Evolutionary conservation across 2,113 vertebrate genomes (phyloP), one percentile per base, ranked within the genome.

Genomic region (Oenanthe melanoleuca): DNA sequence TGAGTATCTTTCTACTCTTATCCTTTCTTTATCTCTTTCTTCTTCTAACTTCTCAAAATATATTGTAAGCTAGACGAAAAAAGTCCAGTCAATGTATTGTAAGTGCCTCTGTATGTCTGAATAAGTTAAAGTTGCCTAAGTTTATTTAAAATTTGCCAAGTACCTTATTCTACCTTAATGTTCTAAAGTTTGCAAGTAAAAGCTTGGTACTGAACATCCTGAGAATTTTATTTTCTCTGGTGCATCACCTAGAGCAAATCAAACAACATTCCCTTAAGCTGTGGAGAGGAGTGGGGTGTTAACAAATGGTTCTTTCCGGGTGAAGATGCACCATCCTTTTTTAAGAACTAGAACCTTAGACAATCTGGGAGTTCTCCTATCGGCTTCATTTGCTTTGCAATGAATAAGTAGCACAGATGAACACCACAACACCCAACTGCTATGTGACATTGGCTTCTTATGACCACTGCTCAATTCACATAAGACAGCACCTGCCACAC

Each of bases 211-310:
- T 31, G 50, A 80, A 64, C 0, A 0, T 33, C 8, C 14, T 7
- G 31, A 72, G 75, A 64, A 80, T 57, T 64, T 53, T 37, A 25
- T 42, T 57, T 65, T 23, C 8, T 42, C 8, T 12, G 0, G 0
- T 0, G 1, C 50, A 72, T 34, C 26, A 18, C 9, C 6, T 24
- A 31, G 37, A 42, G 31, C 0, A 3, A 57, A 57, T 37, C 31
- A 44, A 71, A 71, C 24, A 34, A 56, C 29, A 18, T 25, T 4
- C 7, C 50, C 12, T 64, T 57, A 65, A 57, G 8, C 26, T 23
- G 26, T 28, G 33, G 33, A 44, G 37, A 2, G 1, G 18, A 52
- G 12, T 24, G 31, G 44, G 25, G 8, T 0, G 2, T 44, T 44
- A 31, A 88, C 8, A 57, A 14, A 11, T 33, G 4, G 14, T 7